Base-by-base conservation (phyloP, 2,113 vertebrate genomes). In the Labeo catla region DNA sequence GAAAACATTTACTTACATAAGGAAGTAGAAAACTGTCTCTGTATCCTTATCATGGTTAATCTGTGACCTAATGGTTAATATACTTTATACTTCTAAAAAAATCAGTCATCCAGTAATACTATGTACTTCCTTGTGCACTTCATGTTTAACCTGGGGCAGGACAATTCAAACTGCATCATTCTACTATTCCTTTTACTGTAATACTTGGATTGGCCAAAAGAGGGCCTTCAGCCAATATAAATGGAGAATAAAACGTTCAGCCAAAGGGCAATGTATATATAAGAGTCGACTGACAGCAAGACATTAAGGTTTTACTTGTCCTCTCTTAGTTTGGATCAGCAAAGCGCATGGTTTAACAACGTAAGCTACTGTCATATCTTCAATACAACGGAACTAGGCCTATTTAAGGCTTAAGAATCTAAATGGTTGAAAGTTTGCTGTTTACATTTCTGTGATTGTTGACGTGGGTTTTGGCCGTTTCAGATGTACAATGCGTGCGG, bases 401-500 rank as follows among this genome's bases (percentile, higher is more conserved):
- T 4, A 76, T 16, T 8, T 34, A 49, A n/a, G 21, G 8, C 34
- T 43, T 45, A 49, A 74, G 2, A 52, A 8, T 70, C 7, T 39
- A 16, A 39, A 66, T 66, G 6, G 12, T 34, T 21, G 15, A 12
- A 36, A 39, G 15, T 43, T 0, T 16, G 66, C 4, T 8, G n/a
- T 36, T 68, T 70, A 70, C 8, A 52, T 52, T 15, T 76, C 3
- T 52, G 73, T 28, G 23, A n/a, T 50, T 76, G 23, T 76, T 52
- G 13, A 8, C 34, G 66, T 70, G 34, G 13, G 36, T 52, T 15
- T 50, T 49, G 23, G 12, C 15, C 12, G 9, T 66, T 66, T 81
- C 28, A 88, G 80, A 88, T 88, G 87, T 36, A 72, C 23, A 6
- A 5, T 61, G 36, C 4, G 2, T 4, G 21, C 4, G 8, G 47